Base-by-base conservation (phyloP, 2,888 invertebrate species). In the Phengaris arion region DNA sequence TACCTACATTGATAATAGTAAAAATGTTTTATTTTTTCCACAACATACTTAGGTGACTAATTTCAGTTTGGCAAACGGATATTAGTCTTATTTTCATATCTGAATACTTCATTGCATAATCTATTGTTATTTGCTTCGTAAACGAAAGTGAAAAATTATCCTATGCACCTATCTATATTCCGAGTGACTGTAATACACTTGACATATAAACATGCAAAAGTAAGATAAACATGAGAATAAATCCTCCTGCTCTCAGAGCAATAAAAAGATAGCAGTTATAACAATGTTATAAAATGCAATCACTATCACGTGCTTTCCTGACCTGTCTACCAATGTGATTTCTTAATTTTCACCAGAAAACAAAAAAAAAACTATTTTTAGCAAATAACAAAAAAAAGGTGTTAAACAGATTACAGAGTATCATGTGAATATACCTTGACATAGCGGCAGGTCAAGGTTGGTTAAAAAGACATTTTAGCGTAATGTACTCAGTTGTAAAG, bases 401-500 rank as follows among this genome's bases (percentile, higher is more conserved):
- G 35, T 35, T 22, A 22, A 22, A 64, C 59, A 35, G 10, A 64
- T 35, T 22, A 22, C 22, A 64, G 22, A 59, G 22, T 59, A 64
- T 64, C 48, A 6, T 48, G 15, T 22, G 4, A 57, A 22, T 10
- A 7, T 22, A 59, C 59, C 59, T 59, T 59, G 59, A 59, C 59
- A 35, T 12, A 64, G 12, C 64, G 13, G 64, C 22, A 12, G 64
- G 12, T 45, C 64, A 64, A 64, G 35, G 45, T 13, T 59, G 22
- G 10, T 22, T 13, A 35, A 64, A 64, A 64, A 45, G 35, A 48
- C 8, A 22, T 12, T 45, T 12, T 35, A 6, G 45, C 12, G 64
- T 35, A 64, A 5, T 64, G 10, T 57, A 46, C 69, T 48, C 59
- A 52, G 0, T 68, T 70, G 69, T 74, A 64, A 64, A 64, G 64